Evolutionary conservation across 2,113 vertebrate species (phyloP), one percentile per base, ranked within the genome.

Genomic region (Mellivora capensis): DNA sequence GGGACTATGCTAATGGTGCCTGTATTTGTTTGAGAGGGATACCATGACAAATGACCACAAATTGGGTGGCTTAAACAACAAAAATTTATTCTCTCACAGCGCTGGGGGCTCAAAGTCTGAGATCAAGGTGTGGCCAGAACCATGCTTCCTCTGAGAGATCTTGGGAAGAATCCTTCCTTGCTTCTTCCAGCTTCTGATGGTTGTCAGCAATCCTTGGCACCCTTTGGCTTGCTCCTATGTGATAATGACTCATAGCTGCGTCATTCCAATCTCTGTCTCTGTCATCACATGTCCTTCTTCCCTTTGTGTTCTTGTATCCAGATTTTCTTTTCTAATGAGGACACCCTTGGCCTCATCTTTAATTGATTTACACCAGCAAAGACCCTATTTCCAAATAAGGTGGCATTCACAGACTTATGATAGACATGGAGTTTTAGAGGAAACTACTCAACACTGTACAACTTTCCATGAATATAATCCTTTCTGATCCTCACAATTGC

Each of bases 201-300:
- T 9, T 17, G 47, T 13, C 31, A 39, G n/a, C 14, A 27, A 6
- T 67, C 42, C 69, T 44, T 11, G 10, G 57, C 11, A 6, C 8
- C 37, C 42, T 34, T 77, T 34, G 57, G 29, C 27, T 77, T 52
- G 61, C 23, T 31, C 21, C 54, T 84, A 15, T 5, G 18, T 80
- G 27, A 34, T 2, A 29, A 9, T 13, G 72, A 59, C 72, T 57
- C 8, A 29, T 20, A 8, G 17, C 31, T 1, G 11, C 20, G 7
- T 23, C 27, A 25, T 7, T 57, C 29, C 4, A 10, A 0, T 21
- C 15, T 47, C 21, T 6, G 57, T 67, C 39, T 54, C 18, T 2
- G 2, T 14, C 0, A 0, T 10, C 21, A 25, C 0, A 3, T 10
- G 21, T 17, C 6, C 37, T 52, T 54, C 10, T 37, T 37, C 52